Percentiles rank a stretch among this genome's conserved stretches.
phyloP scores from a whole-genome alignment of 64 coral and sea anemone species.

The Trachythela sp. region DNA sequence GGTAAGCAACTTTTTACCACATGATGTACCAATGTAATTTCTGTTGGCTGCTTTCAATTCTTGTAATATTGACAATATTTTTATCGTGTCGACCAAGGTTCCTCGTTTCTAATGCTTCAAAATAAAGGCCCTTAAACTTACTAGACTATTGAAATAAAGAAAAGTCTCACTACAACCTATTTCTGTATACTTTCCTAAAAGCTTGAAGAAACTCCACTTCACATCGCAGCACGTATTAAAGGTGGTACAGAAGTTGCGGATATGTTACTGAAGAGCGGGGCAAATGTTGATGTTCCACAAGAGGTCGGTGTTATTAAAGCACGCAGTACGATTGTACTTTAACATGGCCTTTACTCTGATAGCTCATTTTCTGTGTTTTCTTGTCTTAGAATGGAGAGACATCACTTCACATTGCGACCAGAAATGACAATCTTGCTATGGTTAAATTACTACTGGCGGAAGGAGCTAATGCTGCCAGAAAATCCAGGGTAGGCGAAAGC shows the following conservation, averaged over 20 bases:
- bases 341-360: neutral
- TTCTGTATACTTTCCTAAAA: neutral
- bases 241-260: constrained; percentile 73
- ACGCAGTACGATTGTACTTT: neutral
- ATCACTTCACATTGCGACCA: constrained; percentile 78
- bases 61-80: too few relatives aligned
- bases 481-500: constrained; percentile 48
- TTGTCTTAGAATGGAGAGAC: constrained; percentile 71
- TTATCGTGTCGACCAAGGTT: too few relatives aligned
- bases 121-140: too few relatives aligned
- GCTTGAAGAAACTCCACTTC: constrained; percentile 69
- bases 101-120: too few relatives aligned
- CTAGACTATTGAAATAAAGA: too few relatives aligned
- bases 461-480: constrained; percentile 60
- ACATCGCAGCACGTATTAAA: constrained; percentile 70
- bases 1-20: constrained; percentile 40
- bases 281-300: constrained; percentile 55
- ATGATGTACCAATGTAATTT: too few relatives aligned
- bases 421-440: constrained; percentile 69
- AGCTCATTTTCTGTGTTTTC: neutral
- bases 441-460: constrained; percentile 72
- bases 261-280: constrained; percentile 74
- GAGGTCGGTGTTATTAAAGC: constrained; percentile 37
- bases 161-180: too few relatives aligned
- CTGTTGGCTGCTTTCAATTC: too few relatives aligned